Base-by-base conservation (phyloP, 2,113 vertebrate species). In the Gymnarchus niloticus region DNA sequence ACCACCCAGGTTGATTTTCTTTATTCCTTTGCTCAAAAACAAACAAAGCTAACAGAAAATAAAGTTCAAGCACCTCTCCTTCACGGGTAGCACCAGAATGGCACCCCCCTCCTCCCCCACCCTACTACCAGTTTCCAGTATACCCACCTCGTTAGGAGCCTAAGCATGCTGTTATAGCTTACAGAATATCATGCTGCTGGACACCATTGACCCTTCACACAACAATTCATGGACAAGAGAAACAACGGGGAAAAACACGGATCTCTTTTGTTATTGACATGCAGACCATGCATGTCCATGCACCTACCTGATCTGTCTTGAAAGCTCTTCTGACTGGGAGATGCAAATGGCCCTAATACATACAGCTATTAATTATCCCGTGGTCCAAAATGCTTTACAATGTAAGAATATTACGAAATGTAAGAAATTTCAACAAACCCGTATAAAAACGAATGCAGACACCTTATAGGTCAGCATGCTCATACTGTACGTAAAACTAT, bases 321-420 rank as follows among this genome's bases (percentile, higher is more conserved):
- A 95, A 89, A 97, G 93, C 90, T 90, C 56, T 91, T 87, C 91
- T 90, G 77, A 85, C 83, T 92, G 89, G 88, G 87, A 88, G 94
- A 89, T 88, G 93, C 92, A 95, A 94, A 94, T 92, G 92, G 93
- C 93, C 93, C 92, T 94, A 95, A 92, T 92, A 93, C 91, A 89
- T 93, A 94, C 91, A 93, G 88, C 94, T 95, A 91, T 92, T 89
- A 23, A 91, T 93, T 86, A 91, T 91, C 80, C 95, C 90, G 87
- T 92, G 91, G 95, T 95, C 94, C 95, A 96, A 97, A 98, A 97
- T 94, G 94, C 95, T 96, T 96, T 94, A 96, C 92, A 95, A 93
- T 94, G 91, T 96, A 98, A 95, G 94, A 96, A 96, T 95, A 91
- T 95, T 96, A 97, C 92, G 95, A 98, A 98, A 98, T 96, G 94